A percentile compares a stretch with the other conserved stretches of the same genome.
phyloP scores from a whole-genome alignment of 2,113 vertebrate species.

The Neodontobutis hainanensis region DNA sequence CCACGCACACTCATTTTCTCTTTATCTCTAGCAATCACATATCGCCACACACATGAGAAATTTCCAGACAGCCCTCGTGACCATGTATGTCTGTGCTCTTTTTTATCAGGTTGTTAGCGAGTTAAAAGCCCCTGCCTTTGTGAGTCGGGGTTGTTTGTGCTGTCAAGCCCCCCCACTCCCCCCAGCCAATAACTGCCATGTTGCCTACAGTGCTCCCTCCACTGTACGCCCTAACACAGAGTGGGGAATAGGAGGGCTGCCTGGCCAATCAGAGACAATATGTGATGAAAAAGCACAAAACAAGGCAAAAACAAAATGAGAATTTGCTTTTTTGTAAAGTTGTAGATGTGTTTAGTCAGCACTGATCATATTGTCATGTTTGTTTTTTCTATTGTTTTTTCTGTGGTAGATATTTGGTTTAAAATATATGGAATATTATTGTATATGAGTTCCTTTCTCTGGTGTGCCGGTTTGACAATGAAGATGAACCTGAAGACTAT shows the following conservation, averaged over 20 bases:
- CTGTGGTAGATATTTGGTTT: slow-evolving; percentile 72
- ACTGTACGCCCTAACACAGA: slow-evolving; percentile 22
- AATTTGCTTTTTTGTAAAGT: slow-evolving; percentile 69
- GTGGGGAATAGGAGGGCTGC: slow-evolving; percentile 25
- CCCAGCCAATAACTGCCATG: slow-evolving; percentile 73
- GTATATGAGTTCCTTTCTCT: slow-evolving; percentile 66
- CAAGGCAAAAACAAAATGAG: slow-evolving; percentile 43
- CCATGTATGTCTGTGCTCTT: slow-evolving; percentile 47
- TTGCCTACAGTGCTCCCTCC: slow-evolving; percentile 41
- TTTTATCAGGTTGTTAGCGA: slow-evolving; percentile 48
- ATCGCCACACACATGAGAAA: slow-evolving; percentile 14
- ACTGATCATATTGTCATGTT: slow-evolving; percentile 67
- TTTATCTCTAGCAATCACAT: slow-evolving; percentile 31
- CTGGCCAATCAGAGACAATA: slow-evolving; percentile 34
- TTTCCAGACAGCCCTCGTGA: slow-evolving; percentile 34
- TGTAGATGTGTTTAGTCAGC: slow-evolving; percentile 68
- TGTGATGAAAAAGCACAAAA: slow-evolving; percentile 72
- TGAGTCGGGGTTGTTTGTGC: slow-evolving; percentile 61
- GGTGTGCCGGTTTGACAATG: slow-evolving; percentile 62
- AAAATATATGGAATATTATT: slow-evolving; percentile 60
- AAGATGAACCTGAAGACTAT: slow-evolving; percentile 59
- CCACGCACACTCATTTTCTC: slow-evolving; percentile 1
- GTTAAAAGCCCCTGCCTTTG: slow-evolving; percentile 50
- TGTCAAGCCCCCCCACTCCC: too few relatives aligned
- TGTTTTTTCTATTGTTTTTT: slow-evolving; percentile 71